Evolutionary conservation across 2,888 invertebrate genomes (phyloP).

Genomic region (Orthonevra nobilis): DNA sequence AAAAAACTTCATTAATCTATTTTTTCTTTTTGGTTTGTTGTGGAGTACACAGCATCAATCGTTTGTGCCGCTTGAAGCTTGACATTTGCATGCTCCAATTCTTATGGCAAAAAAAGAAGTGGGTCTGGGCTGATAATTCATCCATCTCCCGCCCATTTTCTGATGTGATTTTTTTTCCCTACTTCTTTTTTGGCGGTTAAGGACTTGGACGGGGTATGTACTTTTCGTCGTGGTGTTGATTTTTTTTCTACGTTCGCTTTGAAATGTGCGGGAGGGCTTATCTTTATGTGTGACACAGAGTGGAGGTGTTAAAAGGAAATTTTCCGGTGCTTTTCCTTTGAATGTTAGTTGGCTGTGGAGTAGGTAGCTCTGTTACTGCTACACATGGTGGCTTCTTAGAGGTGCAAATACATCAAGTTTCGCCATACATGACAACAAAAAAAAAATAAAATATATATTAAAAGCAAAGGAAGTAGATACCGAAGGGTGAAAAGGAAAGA

Average conservation of each 20-base stretch:
- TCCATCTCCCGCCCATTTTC: conserved; percentile 28
- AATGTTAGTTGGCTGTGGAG: conserved; percentile 29
- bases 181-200: too few relatives aligned
- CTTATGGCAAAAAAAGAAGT: conserved; percentile 4
- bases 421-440: conserved; percentile 14
- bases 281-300: conserved; percentile 32
- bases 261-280: conserved; percentile 18
- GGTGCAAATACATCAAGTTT: conserved; percentile 24
- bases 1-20: conserved; percentile 31
- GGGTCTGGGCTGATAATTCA: neutral
- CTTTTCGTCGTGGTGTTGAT: neutral
- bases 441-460: conserved; percentile 28
- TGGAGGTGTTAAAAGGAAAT: conserved; percentile 53
- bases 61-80: conserved; percentile 28
- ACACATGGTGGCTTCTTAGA: conserved; percentile 8
- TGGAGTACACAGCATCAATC: conserved; percentile 19
- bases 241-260: neutral
- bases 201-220: neutral
- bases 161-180: neutral
- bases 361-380: neutral
- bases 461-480: too few relatives aligned
- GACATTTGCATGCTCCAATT: conserved; percentile 54
- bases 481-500: neutral
- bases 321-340: conserved; percentile 50
- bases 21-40: conserved; percentile 11